Percentiles rank a stretch among this genome's conserved stretches.
Evolutionary conservation across 2,888 invertebrate genomes (phyloP).

Genomic region (Phymatocera aterrima): DNA sequence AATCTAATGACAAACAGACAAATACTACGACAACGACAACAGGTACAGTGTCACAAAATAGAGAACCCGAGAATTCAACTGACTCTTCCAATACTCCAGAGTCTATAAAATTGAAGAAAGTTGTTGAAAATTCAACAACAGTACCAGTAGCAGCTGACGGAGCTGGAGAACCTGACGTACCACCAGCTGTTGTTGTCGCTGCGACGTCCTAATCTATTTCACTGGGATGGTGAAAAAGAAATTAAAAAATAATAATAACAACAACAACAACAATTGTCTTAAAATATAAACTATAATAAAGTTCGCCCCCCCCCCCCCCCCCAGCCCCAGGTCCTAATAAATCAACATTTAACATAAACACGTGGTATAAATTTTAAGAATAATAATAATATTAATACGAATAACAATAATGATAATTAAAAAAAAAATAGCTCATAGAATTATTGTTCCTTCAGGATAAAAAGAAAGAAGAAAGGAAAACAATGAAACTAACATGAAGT

Average conservation of each 20-base stretch:
- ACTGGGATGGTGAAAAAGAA: conserved; percentile 56
- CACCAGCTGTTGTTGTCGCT: conserved; percentile 69
- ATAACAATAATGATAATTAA: conserved; percentile 51
- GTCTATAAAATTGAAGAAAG: conserved; percentile 71
- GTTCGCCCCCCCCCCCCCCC: conserved; percentile 55
- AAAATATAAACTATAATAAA: conserved; percentile 67
- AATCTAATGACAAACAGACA: conserved; percentile 56
- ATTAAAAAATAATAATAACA: neutral
- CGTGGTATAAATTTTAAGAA: conserved; percentile 67
- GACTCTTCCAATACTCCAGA: conserved; percentile 51
- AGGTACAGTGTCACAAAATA: conserved; percentile 63
- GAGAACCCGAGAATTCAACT: conserved; percentile 62
- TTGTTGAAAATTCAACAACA: conserved; percentile 67
- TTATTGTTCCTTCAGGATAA: conserved; percentile 66
- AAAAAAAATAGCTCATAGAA: conserved; percentile 64
- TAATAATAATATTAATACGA: conserved; percentile 46
- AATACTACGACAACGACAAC: conserved; percentile 53
- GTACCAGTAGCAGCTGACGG: conserved; percentile 68
- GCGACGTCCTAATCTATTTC: conserved; percentile 73
- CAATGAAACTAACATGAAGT: conserved; percentile 51
- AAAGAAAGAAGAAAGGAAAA: conserved; percentile 46
- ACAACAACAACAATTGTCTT: conserved; percentile 65
- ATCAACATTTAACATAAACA: conserved; percentile 68
- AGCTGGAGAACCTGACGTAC: conserved; percentile 69
- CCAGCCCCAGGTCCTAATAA: conserved; percentile 63